Percentiles rank a stretch among this genome's conserved stretches.
Conservation (phyloP, 2,888 invertebrate genomes). For the Scrobipalpa costella region DNA sequence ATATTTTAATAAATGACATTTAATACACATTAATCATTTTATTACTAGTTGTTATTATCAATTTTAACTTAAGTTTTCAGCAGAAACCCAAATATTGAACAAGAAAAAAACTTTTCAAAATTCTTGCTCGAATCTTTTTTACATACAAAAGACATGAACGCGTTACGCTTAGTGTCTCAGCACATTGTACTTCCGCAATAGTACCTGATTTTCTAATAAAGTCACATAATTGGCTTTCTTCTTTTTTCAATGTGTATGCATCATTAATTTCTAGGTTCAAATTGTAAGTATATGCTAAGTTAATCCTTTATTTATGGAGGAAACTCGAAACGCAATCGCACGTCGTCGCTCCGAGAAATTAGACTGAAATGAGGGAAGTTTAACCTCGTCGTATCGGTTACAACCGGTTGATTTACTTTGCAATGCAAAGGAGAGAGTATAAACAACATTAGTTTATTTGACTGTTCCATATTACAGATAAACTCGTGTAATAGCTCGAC, state of each 20-base stretch:
- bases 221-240: no score
- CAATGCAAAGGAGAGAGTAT: constrained; percentile 53
- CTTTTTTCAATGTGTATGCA: no score
- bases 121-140: background rate
- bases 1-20: no score
- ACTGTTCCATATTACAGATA: constrained; percentile 57
- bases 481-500: constrained; percentile 56
- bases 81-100: no score
- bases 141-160: background rate
- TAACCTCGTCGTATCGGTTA: constrained; percentile 51
- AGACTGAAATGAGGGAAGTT: constrained; percentile 48
- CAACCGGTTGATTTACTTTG: constrained; percentile 52
- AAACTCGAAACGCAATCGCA: constrained; percentile 40
- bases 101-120: no score
- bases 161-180: background rate
- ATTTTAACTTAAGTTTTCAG: no score
- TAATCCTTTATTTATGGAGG: constrained; percentile 25
- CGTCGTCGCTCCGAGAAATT: constrained; percentile 46
- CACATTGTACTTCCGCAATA: background rate
- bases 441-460: constrained; percentile 57
- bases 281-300: background rate
- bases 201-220: no score
- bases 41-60: no score
- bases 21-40: no score
- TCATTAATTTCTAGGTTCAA: no score